Evolutionary conservation across 2,797 vertebrate genomes (phyloP), one percentile per base, ranked within the genome.

Genomic region (Cephalopachus bancanus): DNA sequence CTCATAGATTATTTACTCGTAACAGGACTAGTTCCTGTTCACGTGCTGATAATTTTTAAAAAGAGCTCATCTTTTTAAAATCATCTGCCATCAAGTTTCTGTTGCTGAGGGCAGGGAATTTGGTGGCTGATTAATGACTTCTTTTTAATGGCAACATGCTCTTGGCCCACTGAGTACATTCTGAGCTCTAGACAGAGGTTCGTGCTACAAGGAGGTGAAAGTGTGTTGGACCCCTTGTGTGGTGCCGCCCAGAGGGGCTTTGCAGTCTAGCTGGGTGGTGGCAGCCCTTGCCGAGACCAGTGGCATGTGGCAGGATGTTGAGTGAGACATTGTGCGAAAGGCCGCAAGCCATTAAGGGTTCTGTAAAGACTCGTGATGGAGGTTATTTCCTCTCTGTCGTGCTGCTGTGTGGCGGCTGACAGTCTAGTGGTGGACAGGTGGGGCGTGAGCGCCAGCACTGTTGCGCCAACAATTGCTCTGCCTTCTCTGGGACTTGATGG

Each of bases 51-150:
- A 85, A 89, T 85, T 57, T 96, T 91, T 92, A 65, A 15, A 49
- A 93, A 89, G 88, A 93, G 74, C n/a, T 37, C 76, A 91, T 94
- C 53, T 69, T 95, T 92, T 97, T 88, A n/a, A 78, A 33, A 93
- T 94, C 59, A n/a, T 62, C 80, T 95, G 60, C 85, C 74, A 62
- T 92, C 81, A 85, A 51, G 17, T 57, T 95, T 94, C 69, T 91
- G 0, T 89, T 69, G 1, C 51, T 0, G 10, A 81, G 74, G 37
- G 44, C 55, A 83, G 59, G 57, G 93, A 81, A 64, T 59, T 85
- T 79, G 55, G 84, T 74, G 30, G 60, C 76, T 91, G 44, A 26
- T 89, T 83, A 60, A 84, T 84, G 79, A 57, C 65, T 86, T 78
- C 12, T 76, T 93, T 71, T 28, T 79, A 64, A 79, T 83, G 51